These are phyloP conservation scores for Cotesia vestalis DNA, from an alignment of 1,140 invertebrate genomes.

Conservation along the genomic window DNA sequence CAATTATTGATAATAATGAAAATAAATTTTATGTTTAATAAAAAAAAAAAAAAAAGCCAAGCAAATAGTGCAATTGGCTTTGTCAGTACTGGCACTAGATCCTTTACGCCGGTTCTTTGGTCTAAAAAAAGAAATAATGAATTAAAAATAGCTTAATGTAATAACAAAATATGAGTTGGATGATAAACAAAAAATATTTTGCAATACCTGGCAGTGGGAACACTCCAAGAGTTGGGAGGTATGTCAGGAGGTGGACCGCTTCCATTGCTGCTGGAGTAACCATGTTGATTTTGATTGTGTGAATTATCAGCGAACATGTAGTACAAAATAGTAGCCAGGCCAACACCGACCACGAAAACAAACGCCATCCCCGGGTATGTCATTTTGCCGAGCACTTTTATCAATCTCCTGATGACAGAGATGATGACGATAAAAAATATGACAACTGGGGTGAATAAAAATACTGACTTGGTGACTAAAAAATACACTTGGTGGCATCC, in stretches of 20 bases:
- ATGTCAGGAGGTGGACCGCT: conserved; percentile 23
- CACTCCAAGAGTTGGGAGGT: conserved; percentile 21
- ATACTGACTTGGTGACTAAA: no score
- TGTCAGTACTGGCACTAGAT: conserved; percentile 25
- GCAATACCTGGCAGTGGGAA: conserved; percentile 21
- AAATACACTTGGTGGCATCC: no score
- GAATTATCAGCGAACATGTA: conserved; percentile 46
- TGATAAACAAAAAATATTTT: background rate
- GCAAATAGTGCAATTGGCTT: conserved; percentile 44
- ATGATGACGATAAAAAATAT: background rate
- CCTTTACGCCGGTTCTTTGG: conserved; percentile 25
- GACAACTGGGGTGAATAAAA: no score
- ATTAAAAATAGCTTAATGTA: background rate
- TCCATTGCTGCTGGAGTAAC: background rate
- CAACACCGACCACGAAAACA: conserved; percentile 45
- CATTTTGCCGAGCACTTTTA: conserved; percentile 39
- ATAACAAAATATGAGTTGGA: background rate
- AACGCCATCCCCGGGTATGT: conserved; percentile 42
- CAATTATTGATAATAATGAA: background rate
- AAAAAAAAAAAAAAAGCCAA: conserved; percentile 5
- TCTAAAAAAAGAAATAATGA: conserved; percentile 25
- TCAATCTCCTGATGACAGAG: background rate
- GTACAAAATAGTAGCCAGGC: conserved; percentile 47
- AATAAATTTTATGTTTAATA: no score
- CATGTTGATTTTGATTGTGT: conserved; percentile 28